Evolutionary conservation across 2,113 vertebrate species (phyloP).

Genomic region (Nerophis ophidion): DNA sequence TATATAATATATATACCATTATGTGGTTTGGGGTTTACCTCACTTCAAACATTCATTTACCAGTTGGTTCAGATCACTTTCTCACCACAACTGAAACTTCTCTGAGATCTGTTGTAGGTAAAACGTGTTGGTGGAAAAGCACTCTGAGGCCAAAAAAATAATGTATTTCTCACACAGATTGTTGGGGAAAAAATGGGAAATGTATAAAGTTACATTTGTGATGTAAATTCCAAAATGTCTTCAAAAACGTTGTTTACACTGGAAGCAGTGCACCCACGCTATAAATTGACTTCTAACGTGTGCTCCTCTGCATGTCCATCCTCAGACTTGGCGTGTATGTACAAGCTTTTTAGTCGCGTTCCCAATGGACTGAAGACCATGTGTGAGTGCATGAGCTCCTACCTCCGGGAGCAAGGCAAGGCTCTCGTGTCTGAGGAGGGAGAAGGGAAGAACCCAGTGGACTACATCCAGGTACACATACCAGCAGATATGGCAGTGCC

Average conservation of each 20-base stretch:
- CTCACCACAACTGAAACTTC: too few species aligned
- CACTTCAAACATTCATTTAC: too few species aligned
- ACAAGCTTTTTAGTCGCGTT: conserved; percentile 97
- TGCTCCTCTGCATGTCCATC: conserved; percentile 19
- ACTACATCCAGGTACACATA: conserved; percentile 91
- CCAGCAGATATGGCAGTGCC: background rate
- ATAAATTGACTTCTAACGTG: conserved; percentile 6
- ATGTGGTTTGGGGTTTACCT: too few species aligned
- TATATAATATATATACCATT: too few species aligned
- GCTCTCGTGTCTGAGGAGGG: conserved; percentile 97
- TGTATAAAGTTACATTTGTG: too few species aligned
- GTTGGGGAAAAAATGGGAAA: too few species aligned
- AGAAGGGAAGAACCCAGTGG: conserved; percentile 98
- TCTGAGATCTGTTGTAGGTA: too few species aligned
- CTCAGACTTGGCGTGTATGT: conserved; percentile 97
- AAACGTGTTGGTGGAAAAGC: too few species aligned
- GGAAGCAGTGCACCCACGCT: background rate
- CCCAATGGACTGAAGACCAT: conserved; percentile 98
- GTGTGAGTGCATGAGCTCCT: conserved; percentile 99
- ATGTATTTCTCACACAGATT: too few species aligned
- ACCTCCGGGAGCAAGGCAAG: conserved; percentile 96
- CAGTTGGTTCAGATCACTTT: too few species aligned
- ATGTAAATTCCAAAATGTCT: background rate
- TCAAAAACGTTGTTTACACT: background rate
- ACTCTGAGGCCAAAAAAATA: too few species aligned